Conservation (phyloP, 2,113 vertebrate species). For the Seriola quinqueradiata region DNA sequence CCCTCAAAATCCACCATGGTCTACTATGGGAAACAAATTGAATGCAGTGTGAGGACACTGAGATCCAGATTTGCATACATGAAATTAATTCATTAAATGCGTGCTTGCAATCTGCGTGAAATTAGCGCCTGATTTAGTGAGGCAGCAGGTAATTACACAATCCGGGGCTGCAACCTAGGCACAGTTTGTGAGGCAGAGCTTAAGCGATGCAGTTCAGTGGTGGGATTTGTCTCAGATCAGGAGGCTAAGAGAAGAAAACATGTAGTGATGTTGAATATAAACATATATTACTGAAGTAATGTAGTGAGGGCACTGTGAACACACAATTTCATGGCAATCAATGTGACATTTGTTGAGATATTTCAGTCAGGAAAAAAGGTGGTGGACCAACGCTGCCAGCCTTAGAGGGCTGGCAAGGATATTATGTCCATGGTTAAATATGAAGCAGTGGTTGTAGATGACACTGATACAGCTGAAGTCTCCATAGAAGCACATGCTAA, state of each 20-base stretch:
- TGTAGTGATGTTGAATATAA: not conserved
- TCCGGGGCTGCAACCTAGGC: slow-evolving; percentile 1
- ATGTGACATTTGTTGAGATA: not conserved
- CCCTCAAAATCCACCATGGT: not conserved
- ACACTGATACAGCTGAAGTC: not conserved
- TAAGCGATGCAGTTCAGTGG: slow-evolving; percentile 5
- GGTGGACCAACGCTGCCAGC: not conserved
- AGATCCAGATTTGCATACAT: slow-evolving; percentile 36
- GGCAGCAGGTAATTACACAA: slow-evolving; percentile 45
- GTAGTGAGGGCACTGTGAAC: not conserved
- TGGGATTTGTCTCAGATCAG: slow-evolving; percentile 14
- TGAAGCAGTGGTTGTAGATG: not conserved
- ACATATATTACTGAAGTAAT: not conserved
- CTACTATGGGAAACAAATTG: slow-evolving; percentile 8
- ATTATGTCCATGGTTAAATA: not conserved
- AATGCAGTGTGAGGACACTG: not conserved
- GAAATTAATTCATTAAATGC: slow-evolving; percentile 40
- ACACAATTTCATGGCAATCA: not conserved
- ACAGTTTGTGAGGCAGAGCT: slow-evolving; percentile 20
- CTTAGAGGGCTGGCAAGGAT: not conserved
- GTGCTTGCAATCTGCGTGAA: slow-evolving; percentile 44
- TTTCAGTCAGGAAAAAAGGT: not conserved
- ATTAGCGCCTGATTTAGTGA: slow-evolving; percentile 32
- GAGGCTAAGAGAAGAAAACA: not conserved
- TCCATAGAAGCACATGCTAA: not conserved